Conservation (phyloP, 2,797 vertebrate genomes). For the Neostethus bicornis region DNA sequence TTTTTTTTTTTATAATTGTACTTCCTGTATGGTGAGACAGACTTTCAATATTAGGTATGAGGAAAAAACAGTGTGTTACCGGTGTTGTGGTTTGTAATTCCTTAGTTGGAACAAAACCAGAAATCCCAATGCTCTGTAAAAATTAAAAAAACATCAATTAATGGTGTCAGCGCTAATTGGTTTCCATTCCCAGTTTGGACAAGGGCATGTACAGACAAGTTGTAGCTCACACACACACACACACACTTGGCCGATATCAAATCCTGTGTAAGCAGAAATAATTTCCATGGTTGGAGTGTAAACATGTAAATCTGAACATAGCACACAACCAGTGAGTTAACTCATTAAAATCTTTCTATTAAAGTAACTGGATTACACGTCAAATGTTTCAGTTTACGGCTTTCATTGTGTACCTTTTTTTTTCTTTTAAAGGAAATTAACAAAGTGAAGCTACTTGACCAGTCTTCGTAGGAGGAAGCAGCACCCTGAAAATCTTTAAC, state of each 20-base stretch:
- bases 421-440: conserved; percentile 68
- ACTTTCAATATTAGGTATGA: too few species aligned
- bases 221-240: not conserved
- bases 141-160: not conserved
- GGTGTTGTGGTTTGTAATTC: not conserved
- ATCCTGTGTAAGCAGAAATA: not conserved
- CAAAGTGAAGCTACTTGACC: conserved; percentile 63
- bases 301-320: not conserved
- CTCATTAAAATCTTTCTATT: too few species aligned
- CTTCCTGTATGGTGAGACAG: too few species aligned
- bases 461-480: conserved; percentile 51
- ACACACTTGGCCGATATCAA: not conserved
- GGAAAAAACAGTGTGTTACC: not conserved
- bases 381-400: too few species aligned
- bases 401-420: not conserved
- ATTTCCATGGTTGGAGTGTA: not conserved
- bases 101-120: not conserved
- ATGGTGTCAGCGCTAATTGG: too few species aligned
- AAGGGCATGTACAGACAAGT: not conserved
- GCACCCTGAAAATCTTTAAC: not conserved
- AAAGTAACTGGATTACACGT: too few species aligned
- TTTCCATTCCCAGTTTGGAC: not conserved
- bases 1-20: too few species aligned
- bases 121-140: not conserved
- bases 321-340: too few species aligned